Conservation (phyloP, 2,888 invertebrate species). For the Ceraclea dissimilis region DNA sequence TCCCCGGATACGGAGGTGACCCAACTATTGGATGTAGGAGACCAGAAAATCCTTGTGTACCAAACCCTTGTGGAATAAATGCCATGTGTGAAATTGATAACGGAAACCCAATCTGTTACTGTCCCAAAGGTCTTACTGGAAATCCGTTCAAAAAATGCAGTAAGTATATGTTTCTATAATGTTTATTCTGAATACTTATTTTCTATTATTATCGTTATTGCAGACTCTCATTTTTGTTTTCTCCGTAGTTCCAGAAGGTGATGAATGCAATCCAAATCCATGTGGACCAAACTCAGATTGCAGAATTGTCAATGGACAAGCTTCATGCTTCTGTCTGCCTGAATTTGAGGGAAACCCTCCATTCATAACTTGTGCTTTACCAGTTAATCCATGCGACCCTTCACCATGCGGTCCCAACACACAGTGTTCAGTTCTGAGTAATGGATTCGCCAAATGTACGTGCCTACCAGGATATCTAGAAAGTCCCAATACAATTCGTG, state of each 20-base stretch:
- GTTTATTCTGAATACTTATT: background rate
- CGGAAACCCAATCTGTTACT: constrained; percentile 82
- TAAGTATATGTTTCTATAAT: constrained; percentile 46
- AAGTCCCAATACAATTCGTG: constrained; percentile 80
- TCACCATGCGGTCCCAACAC: constrained; percentile 86
- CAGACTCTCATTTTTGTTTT: background rate
- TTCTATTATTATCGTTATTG: background rate
- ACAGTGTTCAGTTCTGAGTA: constrained; percentile 67
- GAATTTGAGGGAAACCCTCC: constrained; percentile 84
- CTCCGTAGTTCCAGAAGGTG: constrained; percentile 84
- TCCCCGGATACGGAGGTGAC: constrained; percentile 73
- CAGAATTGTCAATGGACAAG: constrained; percentile 62
- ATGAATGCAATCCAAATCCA: constrained; percentile 73
- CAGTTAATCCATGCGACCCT: constrained; percentile 72
- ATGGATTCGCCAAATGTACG: constrained; percentile 82
- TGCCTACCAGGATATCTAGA: constrained; percentile 76
- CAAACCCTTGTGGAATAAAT: constrained; percentile 81
- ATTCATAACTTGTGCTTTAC: constrained; percentile 58
- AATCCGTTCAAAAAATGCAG: constrained; percentile 87
- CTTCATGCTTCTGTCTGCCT: constrained; percentile 81
- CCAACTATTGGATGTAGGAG: constrained; percentile 63
- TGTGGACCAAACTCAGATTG: constrained; percentile 82
- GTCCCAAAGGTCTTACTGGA: constrained; percentile 82
- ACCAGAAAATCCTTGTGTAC: constrained; percentile 71
- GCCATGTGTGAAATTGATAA: constrained; percentile 79